These are phyloP conservation scores for Rhinichthys osculus DNA, from an alignment of 2,797 vertebrate species.

Conservation along the genomic window DNA sequence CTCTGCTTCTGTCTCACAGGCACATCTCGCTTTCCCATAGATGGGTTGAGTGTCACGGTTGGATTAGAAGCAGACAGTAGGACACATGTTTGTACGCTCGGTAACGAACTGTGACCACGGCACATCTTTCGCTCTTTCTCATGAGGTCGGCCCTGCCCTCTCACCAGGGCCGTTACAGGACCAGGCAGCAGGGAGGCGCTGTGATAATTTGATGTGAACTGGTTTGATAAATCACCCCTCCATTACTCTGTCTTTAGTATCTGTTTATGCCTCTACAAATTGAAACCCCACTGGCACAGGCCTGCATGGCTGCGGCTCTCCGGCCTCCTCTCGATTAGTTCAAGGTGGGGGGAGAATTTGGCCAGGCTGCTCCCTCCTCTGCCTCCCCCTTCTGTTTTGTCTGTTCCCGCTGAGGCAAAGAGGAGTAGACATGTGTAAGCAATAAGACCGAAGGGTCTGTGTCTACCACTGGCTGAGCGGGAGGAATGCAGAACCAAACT, in stretches of 20 bases:
- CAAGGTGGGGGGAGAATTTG: conserved; percentile 98
- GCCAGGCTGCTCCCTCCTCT: conserved; percentile 83
- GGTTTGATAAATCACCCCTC: conserved; percentile 97
- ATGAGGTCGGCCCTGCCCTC: conserved; percentile 70
- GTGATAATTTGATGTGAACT: conserved; percentile 98
- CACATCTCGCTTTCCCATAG: conserved; percentile 21
- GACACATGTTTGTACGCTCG: conserved; percentile 80
- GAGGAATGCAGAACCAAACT: conserved; percentile 99
- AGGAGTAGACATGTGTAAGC: conserved; percentile 98
- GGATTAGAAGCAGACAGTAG: conserved; percentile 76
- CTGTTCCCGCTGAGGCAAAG: conserved; percentile 94
- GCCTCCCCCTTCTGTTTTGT: conserved; percentile 90
- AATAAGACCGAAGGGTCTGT: conserved; percentile 96
- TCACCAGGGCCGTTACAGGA: conserved; percentile 84
- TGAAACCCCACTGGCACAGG: conserved; percentile 96
- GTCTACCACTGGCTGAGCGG: conserved; percentile 89
- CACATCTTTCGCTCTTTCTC: conserved; percentile 69
- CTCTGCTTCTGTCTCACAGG: background rate
- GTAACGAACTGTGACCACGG: conserved; percentile 80
- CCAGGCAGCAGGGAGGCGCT: conserved; percentile 88
- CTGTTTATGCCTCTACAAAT: conserved; percentile 99
- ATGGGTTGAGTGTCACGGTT: conserved; percentile 40
- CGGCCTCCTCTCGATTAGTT: conserved; percentile 92
- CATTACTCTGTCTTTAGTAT: conserved; percentile 98
- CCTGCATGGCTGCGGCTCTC: conserved; percentile 74